Evolutionary conservation across 2,888 invertebrate species (phyloP).

Genomic region (Limnephilus lunatus): DNA sequence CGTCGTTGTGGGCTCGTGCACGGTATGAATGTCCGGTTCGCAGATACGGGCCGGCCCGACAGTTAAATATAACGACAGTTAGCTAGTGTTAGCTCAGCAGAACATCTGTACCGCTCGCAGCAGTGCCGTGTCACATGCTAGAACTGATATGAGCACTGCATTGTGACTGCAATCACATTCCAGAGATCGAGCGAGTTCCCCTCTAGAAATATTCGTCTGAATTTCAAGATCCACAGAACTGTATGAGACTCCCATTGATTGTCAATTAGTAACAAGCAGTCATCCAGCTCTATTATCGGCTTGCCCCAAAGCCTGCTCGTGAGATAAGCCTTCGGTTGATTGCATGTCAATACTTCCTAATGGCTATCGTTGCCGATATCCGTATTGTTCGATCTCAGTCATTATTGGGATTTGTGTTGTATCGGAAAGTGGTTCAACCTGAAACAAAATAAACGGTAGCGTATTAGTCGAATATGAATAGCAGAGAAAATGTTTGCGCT

Average conservation of each 20-base stretch:
- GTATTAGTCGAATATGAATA: neutral
- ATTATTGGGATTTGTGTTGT: neutral
- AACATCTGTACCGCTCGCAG: conserved; percentile 8
- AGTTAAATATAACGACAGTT: conserved; percentile 37
- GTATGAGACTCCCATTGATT: neutral
- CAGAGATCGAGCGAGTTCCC: neutral
- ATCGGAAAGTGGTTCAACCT: neutral
- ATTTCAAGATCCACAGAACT: neutral
- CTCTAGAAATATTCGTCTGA: neutral
- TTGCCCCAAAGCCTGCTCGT: neutral
- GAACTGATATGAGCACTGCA: neutral
- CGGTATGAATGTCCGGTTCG: neutral
- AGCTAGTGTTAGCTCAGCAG: neutral
- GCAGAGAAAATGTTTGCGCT: neutral
- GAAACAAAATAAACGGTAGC: neutral
- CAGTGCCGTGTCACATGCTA: neutral
- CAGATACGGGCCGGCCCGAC: neutral
- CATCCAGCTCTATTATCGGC: conserved; percentile 21
- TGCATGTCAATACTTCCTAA: conserved; percentile 24
- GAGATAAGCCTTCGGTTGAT: neutral
- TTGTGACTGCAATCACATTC: neutral
- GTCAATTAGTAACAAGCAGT: neutral
- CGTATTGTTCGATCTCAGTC: conserved; percentile 4
- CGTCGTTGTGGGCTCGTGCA: neutral
- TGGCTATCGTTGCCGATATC: neutral